These are phyloP conservation scores for Germaria angustata DNA, from an alignment of 2,888 invertebrate species.

Conservation along the genomic window DNA sequence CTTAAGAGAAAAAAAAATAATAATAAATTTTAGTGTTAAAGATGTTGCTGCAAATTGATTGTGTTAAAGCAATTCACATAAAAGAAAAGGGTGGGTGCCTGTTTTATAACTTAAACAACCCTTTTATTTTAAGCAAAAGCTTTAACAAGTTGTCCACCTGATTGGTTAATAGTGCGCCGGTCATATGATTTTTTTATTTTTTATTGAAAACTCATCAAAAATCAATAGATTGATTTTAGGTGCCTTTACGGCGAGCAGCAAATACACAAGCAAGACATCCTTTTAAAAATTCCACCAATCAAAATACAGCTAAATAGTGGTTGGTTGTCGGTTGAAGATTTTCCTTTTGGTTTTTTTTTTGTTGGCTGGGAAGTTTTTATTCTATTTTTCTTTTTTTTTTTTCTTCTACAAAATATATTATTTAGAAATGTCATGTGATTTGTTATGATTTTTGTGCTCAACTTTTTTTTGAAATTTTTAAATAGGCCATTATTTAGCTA, in stretches of 20 bases:
- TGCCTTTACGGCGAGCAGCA: slow-evolving; percentile 62
- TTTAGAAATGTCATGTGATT: slow-evolving; percentile 34
- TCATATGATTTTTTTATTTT: slow-evolving; percentile 24
- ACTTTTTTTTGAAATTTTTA: slow-evolving; percentile 12
- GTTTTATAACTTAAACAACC: slow-evolving; percentile 46
- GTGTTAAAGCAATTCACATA: background rate
- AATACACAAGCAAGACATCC: background rate
- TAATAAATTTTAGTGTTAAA: background rate
- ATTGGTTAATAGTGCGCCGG: slow-evolving; percentile 55
- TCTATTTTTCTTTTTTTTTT: too few species aligned
- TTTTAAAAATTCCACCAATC: slow-evolving; percentile 70
- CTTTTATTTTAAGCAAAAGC: background rate
- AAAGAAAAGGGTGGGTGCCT: slow-evolving; percentile 7
- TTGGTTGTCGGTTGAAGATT: slow-evolving; percentile 70
- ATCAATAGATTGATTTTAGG: slow-evolving; percentile 79
- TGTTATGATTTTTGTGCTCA: slow-evolving; percentile 48
- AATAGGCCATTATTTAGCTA: slow-evolving; percentile 53
- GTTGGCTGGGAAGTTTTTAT: background rate
- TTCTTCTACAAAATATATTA: background rate
- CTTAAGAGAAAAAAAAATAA: slow-evolving; percentile 26
- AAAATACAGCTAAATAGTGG: slow-evolving; percentile 73
- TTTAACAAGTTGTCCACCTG: slow-evolving; percentile 25
- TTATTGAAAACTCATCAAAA: slow-evolving; percentile 78
- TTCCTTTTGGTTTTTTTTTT: slow-evolving; percentile 14
- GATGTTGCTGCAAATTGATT: slow-evolving; percentile 4